Base-by-base conservation (phyloP, 2,888 invertebrate genomes). In the Agrilus biguttatus region DNA sequence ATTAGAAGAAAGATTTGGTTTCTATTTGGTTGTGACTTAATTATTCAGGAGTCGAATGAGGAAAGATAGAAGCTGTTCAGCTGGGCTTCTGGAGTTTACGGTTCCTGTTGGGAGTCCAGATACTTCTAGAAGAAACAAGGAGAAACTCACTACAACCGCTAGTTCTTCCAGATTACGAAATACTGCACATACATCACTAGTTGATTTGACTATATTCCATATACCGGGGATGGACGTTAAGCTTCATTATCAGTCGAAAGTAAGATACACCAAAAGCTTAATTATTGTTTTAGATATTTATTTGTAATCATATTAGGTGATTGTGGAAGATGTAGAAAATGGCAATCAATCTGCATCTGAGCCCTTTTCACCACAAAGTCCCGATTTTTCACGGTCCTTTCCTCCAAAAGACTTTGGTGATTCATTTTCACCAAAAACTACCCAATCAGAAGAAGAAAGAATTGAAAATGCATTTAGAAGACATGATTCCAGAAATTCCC, bases 181-280 rank as follows among this genome's bases (percentile, higher is more conserved):
- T 40, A 68, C 58, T 52, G 67, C 51, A 14, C 66, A 63, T 59
- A 63, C 55, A 46, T 67, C 78, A 61, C 61, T 78, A 41, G 72
- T 81, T 0, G 88, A 91, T 66, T 70, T 86, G 47, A 91, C 91
- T 5, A 83, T 88, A 47, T 92, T 92, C 66, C 80, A 88, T 52
- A 89, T 92, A 61, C 91, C 92, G 2, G 91, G 91, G 0, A 70
- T 93, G 52, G 88, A 92, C 62, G 86, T 92, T 32, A 66, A 65
- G 50, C 49, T 67, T 19, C 63, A 66, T 43, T 67, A 67, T 49
- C 64, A 63, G 44, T 65, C 65, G 1, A 67, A 66, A 51, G 65
- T 65, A 48, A 46, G 21, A 21, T 21, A 21, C 7, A 21, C 7
- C 21, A 21, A 28, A 17, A 17, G 42, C 10, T 17, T n/a, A 28